phyloP scores from a whole-genome alignment of 2,888 invertebrate genomes.

The Plemyria rubiginata region DNA sequence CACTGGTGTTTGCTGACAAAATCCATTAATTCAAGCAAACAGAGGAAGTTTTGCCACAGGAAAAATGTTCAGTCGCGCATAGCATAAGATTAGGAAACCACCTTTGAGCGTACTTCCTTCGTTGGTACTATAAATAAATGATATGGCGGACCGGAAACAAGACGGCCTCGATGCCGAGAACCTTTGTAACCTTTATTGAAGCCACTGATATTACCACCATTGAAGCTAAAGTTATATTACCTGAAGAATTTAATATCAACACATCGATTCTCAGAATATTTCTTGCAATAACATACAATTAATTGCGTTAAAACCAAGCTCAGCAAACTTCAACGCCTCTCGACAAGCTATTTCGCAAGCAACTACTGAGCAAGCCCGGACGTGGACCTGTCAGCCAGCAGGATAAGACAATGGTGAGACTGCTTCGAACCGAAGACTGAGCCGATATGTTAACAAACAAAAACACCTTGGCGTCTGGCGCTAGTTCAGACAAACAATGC shows the following conservation, averaged over 20 bases:
- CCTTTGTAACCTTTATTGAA: slow-evolving; percentile 38
- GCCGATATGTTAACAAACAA: background rate
- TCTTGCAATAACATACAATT: background rate
- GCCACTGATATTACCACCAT: slow-evolving; percentile 14
- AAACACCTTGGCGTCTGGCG: background rate
- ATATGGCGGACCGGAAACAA: slow-evolving; percentile 67
- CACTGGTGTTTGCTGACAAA: slow-evolving; percentile 37
- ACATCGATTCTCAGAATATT: slow-evolving; percentile 5
- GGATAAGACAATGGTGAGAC: background rate
- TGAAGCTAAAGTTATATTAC: background rate
- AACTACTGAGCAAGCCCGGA: background rate
- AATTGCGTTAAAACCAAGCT: slow-evolving; percentile 8
- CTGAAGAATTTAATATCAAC: slow-evolving; percentile 3
- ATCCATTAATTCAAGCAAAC: slow-evolving; percentile 47
- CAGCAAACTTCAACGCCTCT: slow-evolving; percentile 4
- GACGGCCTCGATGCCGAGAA: slow-evolving; percentile 60
- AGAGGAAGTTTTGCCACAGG: slow-evolving; percentile 68
- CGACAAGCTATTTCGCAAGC: background rate
- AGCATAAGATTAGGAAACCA: slow-evolving; percentile 71
- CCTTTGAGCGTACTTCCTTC: slow-evolving; percentile 69
- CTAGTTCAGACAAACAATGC: slow-evolving; percentile 10
- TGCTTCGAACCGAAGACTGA: background rate
- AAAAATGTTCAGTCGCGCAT: slow-evolving; percentile 64
- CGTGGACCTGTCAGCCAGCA: background rate
- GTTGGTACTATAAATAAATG: slow-evolving; percentile 65